Conservation (phyloP, 1,140 invertebrate genomes). For the Bombus sibiricus region DNA sequence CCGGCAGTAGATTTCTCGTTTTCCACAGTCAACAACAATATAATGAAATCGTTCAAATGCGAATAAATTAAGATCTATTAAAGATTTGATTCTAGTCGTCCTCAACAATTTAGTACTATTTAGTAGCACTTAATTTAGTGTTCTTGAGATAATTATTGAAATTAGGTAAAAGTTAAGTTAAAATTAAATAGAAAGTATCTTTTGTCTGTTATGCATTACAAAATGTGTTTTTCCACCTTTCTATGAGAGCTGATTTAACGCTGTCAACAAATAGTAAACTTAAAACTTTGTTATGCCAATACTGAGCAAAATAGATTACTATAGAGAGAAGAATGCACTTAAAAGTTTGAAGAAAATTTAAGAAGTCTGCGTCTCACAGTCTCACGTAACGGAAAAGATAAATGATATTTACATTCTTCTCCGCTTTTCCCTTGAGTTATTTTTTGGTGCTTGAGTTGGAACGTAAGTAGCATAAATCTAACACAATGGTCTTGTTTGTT, state of each 20-base stretch:
- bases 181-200: background rate
- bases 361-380: background rate
- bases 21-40: background rate
- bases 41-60: background rate
- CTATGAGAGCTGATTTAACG: background rate
- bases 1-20: background rate
- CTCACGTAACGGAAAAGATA: background rate
- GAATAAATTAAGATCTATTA: background rate
- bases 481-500: background rate
- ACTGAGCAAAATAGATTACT: background rate
- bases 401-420: conserved; percentile 13
- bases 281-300: background rate
- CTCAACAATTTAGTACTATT: no score
- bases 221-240: background rate
- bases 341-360: background rate
- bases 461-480: conserved; percentile 24
- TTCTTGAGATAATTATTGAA: no score
- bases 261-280: background rate
- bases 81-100: no score
- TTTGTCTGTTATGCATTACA: no score
- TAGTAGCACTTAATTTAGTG: no score
- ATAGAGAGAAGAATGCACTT: background rate
- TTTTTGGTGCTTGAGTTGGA: background rate
- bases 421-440: background rate
- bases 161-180: no score